phyloP scores from a whole-genome alignment of 1,140 invertebrate genomes.

The Procambarus clarkii region DNA sequence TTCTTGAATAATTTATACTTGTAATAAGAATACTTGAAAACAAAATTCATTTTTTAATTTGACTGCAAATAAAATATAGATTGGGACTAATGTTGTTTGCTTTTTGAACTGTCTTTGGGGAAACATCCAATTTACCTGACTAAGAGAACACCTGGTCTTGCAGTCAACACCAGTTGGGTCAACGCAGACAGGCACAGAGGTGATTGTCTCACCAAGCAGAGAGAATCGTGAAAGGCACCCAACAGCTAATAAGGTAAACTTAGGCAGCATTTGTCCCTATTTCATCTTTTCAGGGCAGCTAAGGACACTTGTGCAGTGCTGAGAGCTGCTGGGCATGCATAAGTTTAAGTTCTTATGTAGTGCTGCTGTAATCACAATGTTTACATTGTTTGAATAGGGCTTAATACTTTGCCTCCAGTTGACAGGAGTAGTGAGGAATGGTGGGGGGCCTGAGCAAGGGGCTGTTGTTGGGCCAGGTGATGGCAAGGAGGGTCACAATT shows the following conservation, averaged over 20 bases:
- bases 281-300: neutral
- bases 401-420: slow-evolving; percentile 74
- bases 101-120: neutral
- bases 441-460: slow-evolving; percentile 74
- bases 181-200: slow-evolving; percentile 89
- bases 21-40: too few relatives aligned
- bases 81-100: neutral
- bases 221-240: slow-evolving; percentile 72
- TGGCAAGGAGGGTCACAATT: slow-evolving; percentile 6
- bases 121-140: neutral
- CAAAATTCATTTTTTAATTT: too few relatives aligned
- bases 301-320: neutral
- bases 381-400: slow-evolving; percentile 18
- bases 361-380: neutral
- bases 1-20: too few relatives aligned
- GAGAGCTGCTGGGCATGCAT: neutral
- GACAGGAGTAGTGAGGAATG: slow-evolving; percentile 79
- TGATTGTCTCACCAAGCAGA: slow-evolving; percentile 87
- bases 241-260: slow-evolving; percentile 68
- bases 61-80: neutral
- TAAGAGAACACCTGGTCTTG: slow-evolving; percentile 72
- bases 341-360: neutral
- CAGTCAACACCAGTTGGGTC: slow-evolving; percentile 95
- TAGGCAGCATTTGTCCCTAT: neutral
- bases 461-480: slow-evolving; percentile 19